Evolutionary conservation across 2,888 invertebrate genomes (phyloP).

Genomic region (Chalcosyrphus nemorum): DNA sequence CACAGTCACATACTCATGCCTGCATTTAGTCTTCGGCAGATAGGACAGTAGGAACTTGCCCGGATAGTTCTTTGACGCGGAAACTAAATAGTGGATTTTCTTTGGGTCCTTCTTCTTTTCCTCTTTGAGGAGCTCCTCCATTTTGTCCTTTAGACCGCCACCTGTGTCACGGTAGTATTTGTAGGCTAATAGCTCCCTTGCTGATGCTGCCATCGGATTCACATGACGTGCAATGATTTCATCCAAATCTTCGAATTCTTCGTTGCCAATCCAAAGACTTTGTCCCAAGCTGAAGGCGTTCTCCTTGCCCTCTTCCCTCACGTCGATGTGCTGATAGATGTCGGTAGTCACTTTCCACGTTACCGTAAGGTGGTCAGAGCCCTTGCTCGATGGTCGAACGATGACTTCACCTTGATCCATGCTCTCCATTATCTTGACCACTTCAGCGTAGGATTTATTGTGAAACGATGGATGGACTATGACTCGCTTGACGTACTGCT

Average conservation of each 20-base stretch:
- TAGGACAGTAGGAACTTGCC: conserved; percentile 98
- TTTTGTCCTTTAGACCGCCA: conserved; percentile 91
- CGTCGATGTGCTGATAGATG: conserved; percentile 98
- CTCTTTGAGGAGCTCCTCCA: conserved; percentile 93
- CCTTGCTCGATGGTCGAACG: conserved; percentile 98
- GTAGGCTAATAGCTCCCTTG: conserved; percentile 94
- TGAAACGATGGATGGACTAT: conserved; percentile 99
- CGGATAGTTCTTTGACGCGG: conserved; percentile 92
- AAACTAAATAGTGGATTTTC: conserved; percentile 94
- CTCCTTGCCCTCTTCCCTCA: conserved; percentile 97
- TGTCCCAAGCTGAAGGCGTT: conserved; percentile 97
- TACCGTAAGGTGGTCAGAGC: conserved; percentile 96
- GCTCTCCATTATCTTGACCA: conserved; percentile 93
- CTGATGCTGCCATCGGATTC: conserved; percentile 97
- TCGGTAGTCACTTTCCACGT: conserved; percentile 99
- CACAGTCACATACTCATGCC: conserved; percentile 96
- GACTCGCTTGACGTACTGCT: conserved; percentile 96
- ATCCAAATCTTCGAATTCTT: conserved; percentile 99
- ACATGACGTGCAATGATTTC: conserved; percentile 99
- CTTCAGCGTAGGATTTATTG: conserved; percentile 96
- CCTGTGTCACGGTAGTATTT: conserved; percentile 93
- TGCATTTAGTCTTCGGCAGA: conserved; percentile 90
- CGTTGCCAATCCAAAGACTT: conserved; percentile 92
- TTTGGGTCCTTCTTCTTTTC: conserved; percentile 94
- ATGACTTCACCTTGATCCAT: conserved; percentile 99